Conservation (phyloP, 2,113 vertebrate species). For the Bettongia penicillata region DNA sequence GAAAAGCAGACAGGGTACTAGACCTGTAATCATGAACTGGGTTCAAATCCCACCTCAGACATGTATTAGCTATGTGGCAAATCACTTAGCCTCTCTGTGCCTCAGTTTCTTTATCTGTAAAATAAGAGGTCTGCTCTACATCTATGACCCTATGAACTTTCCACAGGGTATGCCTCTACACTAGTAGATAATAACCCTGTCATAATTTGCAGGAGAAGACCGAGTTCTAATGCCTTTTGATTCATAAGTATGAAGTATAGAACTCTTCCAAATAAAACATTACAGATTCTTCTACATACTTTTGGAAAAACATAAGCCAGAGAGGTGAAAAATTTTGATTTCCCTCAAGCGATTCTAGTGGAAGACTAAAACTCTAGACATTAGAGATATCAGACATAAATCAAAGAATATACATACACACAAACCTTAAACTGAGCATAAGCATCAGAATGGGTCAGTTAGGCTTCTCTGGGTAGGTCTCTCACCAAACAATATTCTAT, state of each 20-base stretch:
- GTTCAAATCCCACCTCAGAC: not conserved
- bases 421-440: not conserved
- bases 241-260: not conserved
- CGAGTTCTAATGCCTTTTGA: not conserved
- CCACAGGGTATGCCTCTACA: not conserved
- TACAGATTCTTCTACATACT: not conserved
- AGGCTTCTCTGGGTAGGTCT: not conserved
- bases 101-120: not conserved
- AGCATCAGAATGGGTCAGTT: not conserved
- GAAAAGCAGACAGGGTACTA: not conserved
- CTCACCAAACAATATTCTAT: not conserved
- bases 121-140: not conserved
- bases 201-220: not conserved
- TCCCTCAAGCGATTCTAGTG: not conserved
- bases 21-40: not conserved
- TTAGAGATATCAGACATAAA: not conserved
- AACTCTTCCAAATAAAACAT: not conserved
- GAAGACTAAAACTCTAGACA: not conserved
- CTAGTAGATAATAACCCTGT: not conserved
- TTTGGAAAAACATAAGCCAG: conserved; percentile 19
- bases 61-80: not conserved
- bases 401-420: not conserved
- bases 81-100: not conserved
- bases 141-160: not conserved
- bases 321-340: conserved; percentile 14